Conservation (phyloP, 2,797 vertebrate genomes). For the Lerista edwardsae region DNA sequence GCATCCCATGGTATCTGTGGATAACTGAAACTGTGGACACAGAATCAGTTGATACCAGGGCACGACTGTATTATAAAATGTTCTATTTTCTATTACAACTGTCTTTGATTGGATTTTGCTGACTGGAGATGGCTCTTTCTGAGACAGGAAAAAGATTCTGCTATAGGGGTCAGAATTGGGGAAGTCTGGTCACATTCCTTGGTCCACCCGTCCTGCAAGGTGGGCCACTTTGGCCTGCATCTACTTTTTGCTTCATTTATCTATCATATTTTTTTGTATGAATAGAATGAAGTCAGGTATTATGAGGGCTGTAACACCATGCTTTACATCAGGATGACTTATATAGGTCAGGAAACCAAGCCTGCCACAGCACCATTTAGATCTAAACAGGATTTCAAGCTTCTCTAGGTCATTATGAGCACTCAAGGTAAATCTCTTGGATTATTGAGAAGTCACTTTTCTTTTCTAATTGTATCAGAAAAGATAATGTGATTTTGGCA, state of each 20-base stretch:
- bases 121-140: no score
- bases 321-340: slow-evolving; percentile 49
- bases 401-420: slow-evolving; percentile 60
- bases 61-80: no score
- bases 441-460: slow-evolving; percentile 62
- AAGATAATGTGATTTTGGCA: slow-evolving; percentile 32
- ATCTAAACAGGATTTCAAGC: slow-evolving; percentile 60
- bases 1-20: no score
- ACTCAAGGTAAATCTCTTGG: slow-evolving; percentile 56
- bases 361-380: slow-evolving; percentile 54
- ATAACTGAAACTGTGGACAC: no score
- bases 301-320: slow-evolving; percentile 48
- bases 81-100: no score
- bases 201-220: no score
- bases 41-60: no score
- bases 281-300: background rate
- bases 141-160: no score
- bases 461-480: slow-evolving; percentile 50
- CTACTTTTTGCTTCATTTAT: slow-evolving; percentile 15
- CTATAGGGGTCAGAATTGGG: no score
- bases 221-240: no score
- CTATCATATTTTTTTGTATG: slow-evolving; percentile 3
- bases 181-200: no score
- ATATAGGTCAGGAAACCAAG: slow-evolving; percentile 68
- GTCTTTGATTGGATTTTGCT: no score